Evolutionary conservation across 2,113 vertebrate species (phyloP).

Genomic region (Procavia capensis): DNA sequence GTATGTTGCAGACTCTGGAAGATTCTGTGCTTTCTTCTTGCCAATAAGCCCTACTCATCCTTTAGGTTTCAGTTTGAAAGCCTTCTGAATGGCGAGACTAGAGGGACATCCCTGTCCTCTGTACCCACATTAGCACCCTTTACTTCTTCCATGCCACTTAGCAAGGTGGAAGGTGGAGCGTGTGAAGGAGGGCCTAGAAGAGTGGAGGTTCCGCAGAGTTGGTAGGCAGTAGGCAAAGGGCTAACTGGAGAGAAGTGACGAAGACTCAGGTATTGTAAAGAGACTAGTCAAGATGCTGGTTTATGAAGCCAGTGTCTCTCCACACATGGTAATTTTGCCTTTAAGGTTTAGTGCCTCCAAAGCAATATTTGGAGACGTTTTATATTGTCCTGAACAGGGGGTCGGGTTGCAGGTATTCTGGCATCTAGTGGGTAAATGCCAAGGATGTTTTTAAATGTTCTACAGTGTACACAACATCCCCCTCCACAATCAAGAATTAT

Average conservation of each 20-base stretch:
- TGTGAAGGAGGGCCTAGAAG: neutral
- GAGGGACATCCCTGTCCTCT: neutral
- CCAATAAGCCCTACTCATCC: neutral
- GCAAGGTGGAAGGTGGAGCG: neutral
- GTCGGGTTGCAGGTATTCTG: neutral
- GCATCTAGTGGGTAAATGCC: neutral
- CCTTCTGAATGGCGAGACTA: neutral
- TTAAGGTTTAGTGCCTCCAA: neutral
- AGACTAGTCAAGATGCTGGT: neutral
- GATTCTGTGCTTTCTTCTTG: constrained; percentile 1
- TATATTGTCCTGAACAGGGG: constrained; percentile 10
- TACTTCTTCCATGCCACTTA: neutral
- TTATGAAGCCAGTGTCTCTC: constrained; percentile 29
- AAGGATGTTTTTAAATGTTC: neutral
- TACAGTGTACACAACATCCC: neutral
- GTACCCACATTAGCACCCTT: neutral
- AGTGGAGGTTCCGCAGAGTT: neutral
- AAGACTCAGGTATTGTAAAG: neutral
- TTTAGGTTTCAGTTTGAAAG: constrained; percentile 31
- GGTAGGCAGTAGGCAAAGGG: neutral
- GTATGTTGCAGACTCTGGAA: neutral
- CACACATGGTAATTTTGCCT: neutral
- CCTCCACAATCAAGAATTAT: neutral
- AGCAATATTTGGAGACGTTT: neutral
- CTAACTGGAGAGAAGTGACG: neutral